Base-by-base conservation (phyloP, 35 echinoderm and acorn worm species). In the Strongylocentrotus purpuratus region DNA sequence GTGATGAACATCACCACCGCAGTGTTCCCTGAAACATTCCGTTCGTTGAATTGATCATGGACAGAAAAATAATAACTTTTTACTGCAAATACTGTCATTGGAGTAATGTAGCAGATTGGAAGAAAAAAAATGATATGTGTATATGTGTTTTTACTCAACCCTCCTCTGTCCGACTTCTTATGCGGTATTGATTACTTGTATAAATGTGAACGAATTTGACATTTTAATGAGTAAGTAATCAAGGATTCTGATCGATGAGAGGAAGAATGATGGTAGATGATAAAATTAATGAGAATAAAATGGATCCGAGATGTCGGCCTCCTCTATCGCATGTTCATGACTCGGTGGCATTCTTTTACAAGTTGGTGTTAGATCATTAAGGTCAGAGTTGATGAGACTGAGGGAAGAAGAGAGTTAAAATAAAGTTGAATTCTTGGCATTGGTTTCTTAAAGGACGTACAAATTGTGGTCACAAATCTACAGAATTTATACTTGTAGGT, bases 251-350 rank as follows among this genome's bases (percentile, higher is more conserved):
- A 70, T 70, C 20, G 65, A 78, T 78, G 65, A 78, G 65, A 78
- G 65, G 45, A 89, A 46, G 87, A 46, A 18, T 28, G 87, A 45
- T 89, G 87, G 32, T 35, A 88, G 87, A 70, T 88, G 87, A 88
- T 88, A 46, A 89, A 45, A 35, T 46, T 46, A 31, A 89, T 89
- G 87, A 89, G 87, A 89, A 89, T 89, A 89, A 78, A 89, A 89
- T 89, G 87, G 87, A 46, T 89, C 87, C 87, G 87, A 33, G 32
- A 89, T 89, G 87, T 45, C 87, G 87, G 87, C 45, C 87, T 89
- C 87, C 87, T 89, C 87, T 46, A 41, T 89, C 45, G 87, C 87
- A 89, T 41, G 65, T 78, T 8, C 65, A 3, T 78, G 65, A 7
- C 65, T 78, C 22, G 20, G 65, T 78, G 65, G 20, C 4, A n/a